Conservation (phyloP, 2,888 invertebrate genomes). For the Lathronympha strigana region DNA sequence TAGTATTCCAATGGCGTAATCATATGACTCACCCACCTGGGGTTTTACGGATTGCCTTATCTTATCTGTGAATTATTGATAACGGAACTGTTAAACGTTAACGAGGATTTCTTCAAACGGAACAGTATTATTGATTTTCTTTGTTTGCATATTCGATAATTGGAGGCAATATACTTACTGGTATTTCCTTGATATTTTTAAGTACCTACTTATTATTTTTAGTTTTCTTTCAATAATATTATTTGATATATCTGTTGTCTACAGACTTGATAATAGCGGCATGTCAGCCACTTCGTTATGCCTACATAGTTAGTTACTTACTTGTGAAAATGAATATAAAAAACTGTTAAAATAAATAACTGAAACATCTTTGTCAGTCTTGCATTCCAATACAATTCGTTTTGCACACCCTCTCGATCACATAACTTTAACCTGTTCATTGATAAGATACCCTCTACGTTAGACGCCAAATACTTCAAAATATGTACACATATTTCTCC, state of each 20-base stretch:
- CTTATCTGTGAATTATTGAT: slow-evolving; percentile 28
- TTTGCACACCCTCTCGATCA: slow-evolving; percentile 4
- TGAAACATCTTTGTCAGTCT: neutral
- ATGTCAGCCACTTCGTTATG: no score
- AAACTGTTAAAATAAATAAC: neutral
- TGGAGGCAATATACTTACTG: no score
- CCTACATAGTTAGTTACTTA: no score
- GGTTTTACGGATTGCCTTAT: slow-evolving; percentile 9
- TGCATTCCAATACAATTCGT: neutral
- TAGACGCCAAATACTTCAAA: neutral
- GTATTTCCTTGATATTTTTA: no score
- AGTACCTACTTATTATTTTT: no score
- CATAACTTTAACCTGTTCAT: slow-evolving; percentile 1
- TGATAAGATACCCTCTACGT: neutral
- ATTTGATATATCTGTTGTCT: no score
- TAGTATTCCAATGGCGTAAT: neutral
- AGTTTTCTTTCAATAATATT: no score
- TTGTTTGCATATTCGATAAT: slow-evolving; percentile 1
- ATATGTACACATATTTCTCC: neutral
- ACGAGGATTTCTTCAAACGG: slow-evolving; percentile 8
- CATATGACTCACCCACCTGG: slow-evolving; percentile 9
- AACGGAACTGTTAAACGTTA: slow-evolving; percentile 8
- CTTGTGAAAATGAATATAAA: neutral
- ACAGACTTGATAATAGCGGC: no score
- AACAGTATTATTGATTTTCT: neutral